phyloP scores from a whole-genome alignment of 2,888 invertebrate genomes.

The Stictocephala bisonia region DNA sequence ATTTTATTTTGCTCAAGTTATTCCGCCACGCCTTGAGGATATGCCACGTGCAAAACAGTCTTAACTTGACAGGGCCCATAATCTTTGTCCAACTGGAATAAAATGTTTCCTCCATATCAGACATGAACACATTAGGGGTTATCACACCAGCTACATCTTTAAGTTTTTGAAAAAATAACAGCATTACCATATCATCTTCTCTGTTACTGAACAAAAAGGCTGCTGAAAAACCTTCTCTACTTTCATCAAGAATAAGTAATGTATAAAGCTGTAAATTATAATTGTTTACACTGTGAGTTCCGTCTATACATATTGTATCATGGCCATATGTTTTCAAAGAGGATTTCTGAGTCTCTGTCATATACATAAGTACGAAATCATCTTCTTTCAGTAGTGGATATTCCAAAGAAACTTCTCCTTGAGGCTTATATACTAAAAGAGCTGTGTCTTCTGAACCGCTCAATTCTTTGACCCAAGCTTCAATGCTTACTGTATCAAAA shows the following conservation, averaged over 20 bases:
- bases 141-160: constrained; percentile 47
- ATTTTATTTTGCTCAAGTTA: constrained; percentile 1
- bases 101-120: constrained; percentile 55
- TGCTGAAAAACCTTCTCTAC: constrained; percentile 52
- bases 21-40: constrained; percentile 51
- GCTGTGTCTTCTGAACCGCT: constrained; percentile 7
- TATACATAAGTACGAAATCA: constrained; percentile 59
- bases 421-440: constrained; percentile 27
- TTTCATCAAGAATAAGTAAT: constrained; percentile 56
- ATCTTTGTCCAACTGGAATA: constrained; percentile 55
- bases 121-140: constrained; percentile 56
- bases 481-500: constrained; percentile 55
- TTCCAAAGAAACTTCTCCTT: neutral
- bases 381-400: constrained; percentile 43
- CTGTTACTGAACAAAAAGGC: constrained; percentile 55
- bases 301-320: constrained; percentile 58
- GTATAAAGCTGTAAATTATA: constrained; percentile 56
- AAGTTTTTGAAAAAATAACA: constrained; percentile 49
- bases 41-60: constrained; percentile 58
- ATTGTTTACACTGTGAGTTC: constrained; percentile 55
- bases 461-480: constrained; percentile 53
- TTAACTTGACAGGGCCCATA: constrained; percentile 50
- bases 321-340: constrained; percentile 55
- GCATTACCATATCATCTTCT: constrained; percentile 48
- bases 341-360: constrained; percentile 56